Conservation (phyloP, 2,113 vertebrate genomes). For the Phalacrocorax carbo region DNA sequence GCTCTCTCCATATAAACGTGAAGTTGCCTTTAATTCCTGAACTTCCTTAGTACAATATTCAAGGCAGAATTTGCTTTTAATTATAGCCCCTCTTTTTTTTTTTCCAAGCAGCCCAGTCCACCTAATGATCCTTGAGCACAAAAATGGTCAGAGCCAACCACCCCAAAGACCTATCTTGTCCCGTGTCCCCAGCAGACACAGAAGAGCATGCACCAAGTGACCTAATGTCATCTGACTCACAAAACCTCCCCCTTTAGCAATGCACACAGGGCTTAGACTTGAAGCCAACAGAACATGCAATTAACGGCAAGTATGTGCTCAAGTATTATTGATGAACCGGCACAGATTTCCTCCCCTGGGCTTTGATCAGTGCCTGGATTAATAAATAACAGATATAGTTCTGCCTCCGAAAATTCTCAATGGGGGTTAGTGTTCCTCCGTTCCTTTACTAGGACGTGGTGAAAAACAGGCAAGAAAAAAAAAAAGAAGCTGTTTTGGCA, state of each 20-base stretch:
- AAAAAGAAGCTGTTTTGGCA: not conserved
- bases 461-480: not conserved
- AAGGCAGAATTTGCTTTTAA: not conserved
- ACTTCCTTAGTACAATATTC: not conserved
- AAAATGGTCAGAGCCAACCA: not conserved
- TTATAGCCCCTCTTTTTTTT: not conserved
- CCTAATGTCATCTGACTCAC: not conserved
- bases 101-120: not conserved
- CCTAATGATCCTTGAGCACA: not conserved
- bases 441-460: not conserved
- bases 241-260: not conserved
- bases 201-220: not conserved
- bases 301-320: not conserved
- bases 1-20: not conserved
- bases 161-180: not conserved
- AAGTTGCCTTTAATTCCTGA: not conserved
- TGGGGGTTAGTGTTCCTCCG: not conserved
- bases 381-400: not conserved
- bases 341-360: not conserved
- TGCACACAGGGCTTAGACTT: not conserved
- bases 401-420: conserved; percentile 36
- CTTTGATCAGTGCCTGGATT: not conserved
- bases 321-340: not conserved
- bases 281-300: not conserved
- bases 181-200: not conserved